phyloP scores from a whole-genome alignment of 2,113 vertebrate species.

The Rhinichthys klamathensis region DNA sequence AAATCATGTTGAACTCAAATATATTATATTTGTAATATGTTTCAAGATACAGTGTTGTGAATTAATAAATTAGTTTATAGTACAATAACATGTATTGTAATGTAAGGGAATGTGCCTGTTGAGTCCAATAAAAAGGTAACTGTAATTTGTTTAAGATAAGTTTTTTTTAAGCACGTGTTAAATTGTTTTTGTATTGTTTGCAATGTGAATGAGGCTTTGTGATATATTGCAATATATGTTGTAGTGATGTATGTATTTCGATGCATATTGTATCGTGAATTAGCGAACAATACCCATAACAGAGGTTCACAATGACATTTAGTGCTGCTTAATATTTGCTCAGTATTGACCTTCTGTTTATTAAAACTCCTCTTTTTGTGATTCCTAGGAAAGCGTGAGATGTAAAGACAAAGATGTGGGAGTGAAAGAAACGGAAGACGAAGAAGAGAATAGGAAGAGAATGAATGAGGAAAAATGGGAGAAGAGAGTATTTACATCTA shows the following conservation, averaged over 20 bases:
- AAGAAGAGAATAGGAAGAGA: slow-evolving; percentile 57
- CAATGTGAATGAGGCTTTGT: not conserved
- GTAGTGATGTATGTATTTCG: not conserved
- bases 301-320: not conserved
- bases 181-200: not conserved
- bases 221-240: not conserved
- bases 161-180: not conserved
- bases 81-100: slow-evolving; percentile 1
- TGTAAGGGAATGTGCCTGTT: not conserved
- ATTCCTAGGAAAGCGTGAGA: slow-evolving; percentile 60
- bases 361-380: not conserved
- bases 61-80: not conserved
- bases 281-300: not conserved
- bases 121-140: not conserved
- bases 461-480: slow-evolving; percentile 39
- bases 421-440: slow-evolving; percentile 41
- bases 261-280: not conserved
- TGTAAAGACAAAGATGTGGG: slow-evolving; percentile 65
- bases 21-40: not conserved
- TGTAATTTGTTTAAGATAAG: not conserved
- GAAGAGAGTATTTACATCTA: slow-evolving; percentile 63
- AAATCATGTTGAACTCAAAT: not conserved
- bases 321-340: not conserved
- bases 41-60: not conserved
- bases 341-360: not conserved